Evolutionary conservation across 2,113 vertebrate species (phyloP).

Genomic region (Alouatta palliata): DNA sequence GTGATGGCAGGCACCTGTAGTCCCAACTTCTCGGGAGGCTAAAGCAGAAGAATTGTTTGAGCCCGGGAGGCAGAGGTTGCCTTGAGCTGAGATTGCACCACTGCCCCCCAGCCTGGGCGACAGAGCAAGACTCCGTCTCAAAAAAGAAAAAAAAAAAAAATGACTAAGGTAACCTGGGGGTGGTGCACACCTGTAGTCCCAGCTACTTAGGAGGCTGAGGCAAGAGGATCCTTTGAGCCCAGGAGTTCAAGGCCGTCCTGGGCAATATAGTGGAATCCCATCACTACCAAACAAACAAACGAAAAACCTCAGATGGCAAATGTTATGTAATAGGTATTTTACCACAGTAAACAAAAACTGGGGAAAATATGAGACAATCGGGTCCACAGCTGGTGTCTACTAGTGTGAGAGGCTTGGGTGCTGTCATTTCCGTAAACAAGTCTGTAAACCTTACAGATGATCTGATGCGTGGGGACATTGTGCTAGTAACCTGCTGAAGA

Average conservation of each 20-base stretch:
- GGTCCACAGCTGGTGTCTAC: background rate
- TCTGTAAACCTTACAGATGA: background rate
- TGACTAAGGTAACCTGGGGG: background rate
- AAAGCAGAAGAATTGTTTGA: background rate
- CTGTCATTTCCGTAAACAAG: conserved; percentile 16
- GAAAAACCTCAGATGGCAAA: background rate
- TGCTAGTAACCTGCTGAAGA: background rate
- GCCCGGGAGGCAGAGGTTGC: background rate
- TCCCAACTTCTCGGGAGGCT: background rate
- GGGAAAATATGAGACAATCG: background rate
- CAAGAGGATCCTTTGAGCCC: background rate
- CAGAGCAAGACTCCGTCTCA: background rate
- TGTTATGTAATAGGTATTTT: background rate
- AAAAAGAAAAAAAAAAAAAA: background rate
- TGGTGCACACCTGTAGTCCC: background rate
- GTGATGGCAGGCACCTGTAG: fast-evolving
- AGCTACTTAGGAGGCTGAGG: background rate
- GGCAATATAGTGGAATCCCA: background rate
- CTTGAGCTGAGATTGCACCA: background rate
- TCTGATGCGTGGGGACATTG: conserved; percentile 26
- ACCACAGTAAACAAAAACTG: background rate
- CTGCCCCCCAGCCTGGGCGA: background rate
- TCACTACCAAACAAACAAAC: background rate
- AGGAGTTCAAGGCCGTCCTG: background rate
- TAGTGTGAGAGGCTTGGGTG: background rate